These are phyloP conservation scores for human DNA, from an alignment of 2,113 vertebrate species.

Conservation along the genomic window DNA sequence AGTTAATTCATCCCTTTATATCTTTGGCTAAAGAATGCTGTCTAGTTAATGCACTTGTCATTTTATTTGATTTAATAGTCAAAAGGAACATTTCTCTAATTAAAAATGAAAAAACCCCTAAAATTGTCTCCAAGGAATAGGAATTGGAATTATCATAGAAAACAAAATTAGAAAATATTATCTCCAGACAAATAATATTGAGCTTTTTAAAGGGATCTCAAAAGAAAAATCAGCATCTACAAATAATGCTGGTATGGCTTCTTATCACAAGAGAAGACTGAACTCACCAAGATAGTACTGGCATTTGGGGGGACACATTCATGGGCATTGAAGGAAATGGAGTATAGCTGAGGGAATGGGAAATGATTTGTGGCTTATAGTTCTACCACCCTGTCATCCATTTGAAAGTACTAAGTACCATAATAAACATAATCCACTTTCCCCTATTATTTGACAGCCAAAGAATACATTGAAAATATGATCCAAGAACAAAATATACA, in stretches of 20 bases:
- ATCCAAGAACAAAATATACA: slow-evolving; percentile 37
- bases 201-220: not conserved
- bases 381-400: not conserved
- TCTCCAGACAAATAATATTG: not conserved
- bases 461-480: not conserved
- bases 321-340: not conserved
- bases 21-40: not conserved
- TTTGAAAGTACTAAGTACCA: not conserved
- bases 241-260: not conserved
- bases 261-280: not conserved
- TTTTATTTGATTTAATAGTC: not conserved
- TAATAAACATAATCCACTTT: not conserved
- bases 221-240: not conserved
- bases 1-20: not conserved
- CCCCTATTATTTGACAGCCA: not conserved
- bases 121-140: not conserved
- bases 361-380: not conserved
- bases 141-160: not conserved
- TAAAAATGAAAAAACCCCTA: not conserved
- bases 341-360: not conserved
- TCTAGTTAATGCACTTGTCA: not conserved
- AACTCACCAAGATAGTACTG: not conserved
- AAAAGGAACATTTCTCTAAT: not conserved
- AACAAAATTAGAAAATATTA: not conserved
- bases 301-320: not conserved